phyloP scores from a whole-genome alignment of 1,140 invertebrate species.

The Trichogramma pretiosum region DNA sequence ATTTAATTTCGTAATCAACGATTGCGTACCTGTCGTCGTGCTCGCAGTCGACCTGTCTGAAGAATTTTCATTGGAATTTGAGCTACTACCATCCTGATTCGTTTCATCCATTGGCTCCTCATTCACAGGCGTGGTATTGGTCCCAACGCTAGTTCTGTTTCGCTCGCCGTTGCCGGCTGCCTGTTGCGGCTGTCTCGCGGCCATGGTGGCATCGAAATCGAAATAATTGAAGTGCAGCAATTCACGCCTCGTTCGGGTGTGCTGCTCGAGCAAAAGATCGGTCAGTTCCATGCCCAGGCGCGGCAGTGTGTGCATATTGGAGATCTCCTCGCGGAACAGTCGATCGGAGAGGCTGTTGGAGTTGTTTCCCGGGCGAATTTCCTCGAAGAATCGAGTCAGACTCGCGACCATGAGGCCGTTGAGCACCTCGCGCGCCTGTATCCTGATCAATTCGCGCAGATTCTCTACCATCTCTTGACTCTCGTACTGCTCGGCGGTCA shows the following conservation, averaged over 20 bases:
- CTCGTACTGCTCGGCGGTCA: constrained; percentile 16
- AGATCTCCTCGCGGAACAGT: too few relatives aligned
- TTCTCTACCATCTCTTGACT: constrained; percentile 24
- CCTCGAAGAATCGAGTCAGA: constrained; percentile 38
- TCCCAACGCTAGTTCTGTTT: too few relatives aligned
- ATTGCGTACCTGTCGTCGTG: neutral
- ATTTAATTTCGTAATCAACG: too few relatives aligned
- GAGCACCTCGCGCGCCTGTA: constrained; percentile 31
- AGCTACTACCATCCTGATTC: neutral
- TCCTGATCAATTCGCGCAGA: constrained; percentile 27
- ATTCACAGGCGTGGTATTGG: neutral
- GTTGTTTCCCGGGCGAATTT: constrained; percentile 25
- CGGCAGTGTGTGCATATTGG: constrained; percentile 31
- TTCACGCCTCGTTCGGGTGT: constrained; percentile 27
- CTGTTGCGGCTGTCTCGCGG: neutral
- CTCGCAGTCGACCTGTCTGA: neutral
- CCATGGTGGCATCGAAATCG: constrained; percentile 10
- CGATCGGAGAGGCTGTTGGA: too few relatives aligned
- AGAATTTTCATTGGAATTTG: neutral
- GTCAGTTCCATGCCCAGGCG: constrained; percentile 38
- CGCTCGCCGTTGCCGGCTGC: too few relatives aligned
- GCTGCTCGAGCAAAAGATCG: constrained; percentile 35
- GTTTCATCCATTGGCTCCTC: neutral
- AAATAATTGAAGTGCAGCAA: constrained; percentile 22
- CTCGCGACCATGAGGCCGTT: constrained; percentile 38